Conservation (phyloP, 2,113 vertebrate species). For the Brienomyrus longianalis region DNA sequence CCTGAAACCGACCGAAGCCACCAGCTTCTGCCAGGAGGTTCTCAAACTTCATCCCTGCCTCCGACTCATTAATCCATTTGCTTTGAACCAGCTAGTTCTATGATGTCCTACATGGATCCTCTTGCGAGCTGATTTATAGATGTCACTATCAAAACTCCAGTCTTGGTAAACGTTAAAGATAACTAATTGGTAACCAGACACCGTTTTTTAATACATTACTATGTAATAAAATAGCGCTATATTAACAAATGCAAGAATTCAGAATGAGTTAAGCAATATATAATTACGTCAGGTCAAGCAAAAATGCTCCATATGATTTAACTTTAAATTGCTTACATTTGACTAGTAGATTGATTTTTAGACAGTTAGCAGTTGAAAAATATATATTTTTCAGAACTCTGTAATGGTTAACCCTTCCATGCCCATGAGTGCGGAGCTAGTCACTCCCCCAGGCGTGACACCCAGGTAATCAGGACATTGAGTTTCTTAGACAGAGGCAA, state of each 20-base stretch:
- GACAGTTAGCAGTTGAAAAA: background rate
- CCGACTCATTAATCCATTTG: background rate
- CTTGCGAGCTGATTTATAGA: background rate
- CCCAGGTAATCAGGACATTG: background rate
- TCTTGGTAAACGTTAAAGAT: background rate
- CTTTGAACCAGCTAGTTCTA: background rate
- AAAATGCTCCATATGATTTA: background rate
- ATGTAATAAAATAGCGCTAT: background rate
- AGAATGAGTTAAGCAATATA: background rate
- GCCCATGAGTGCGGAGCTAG: background rate
- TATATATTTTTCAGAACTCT: background rate
- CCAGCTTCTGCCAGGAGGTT: conserved; percentile 61
- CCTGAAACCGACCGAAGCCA: conserved; percentile 73
- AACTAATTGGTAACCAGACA: background rate
- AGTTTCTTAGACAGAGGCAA: background rate
- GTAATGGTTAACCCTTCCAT: background rate
- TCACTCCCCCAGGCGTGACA: background rate
- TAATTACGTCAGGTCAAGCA: background rate
- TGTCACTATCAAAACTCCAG: background rate
- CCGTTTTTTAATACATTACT: too few species aligned
- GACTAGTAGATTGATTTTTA: background rate
- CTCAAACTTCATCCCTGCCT: conserved; percentile 71
- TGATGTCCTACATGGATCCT: background rate
- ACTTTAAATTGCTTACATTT: background rate
- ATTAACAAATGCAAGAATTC: background rate